Evolutionary conservation across 2,888 invertebrate genomes (phyloP), one percentile per base, ranked within the genome.

Genomic region (Bombylius major): DNA sequence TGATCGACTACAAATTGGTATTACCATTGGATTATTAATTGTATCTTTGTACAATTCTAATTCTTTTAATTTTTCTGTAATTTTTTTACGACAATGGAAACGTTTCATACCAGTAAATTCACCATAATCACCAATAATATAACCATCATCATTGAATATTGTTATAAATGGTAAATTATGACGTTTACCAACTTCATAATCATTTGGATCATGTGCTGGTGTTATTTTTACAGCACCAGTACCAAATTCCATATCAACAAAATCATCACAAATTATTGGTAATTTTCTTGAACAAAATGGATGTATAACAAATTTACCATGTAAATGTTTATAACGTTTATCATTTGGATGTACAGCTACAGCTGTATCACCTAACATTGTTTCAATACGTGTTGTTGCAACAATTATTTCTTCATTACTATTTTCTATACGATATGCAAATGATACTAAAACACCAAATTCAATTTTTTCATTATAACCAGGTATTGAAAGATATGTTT

Each of bases 151-250:
- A 65, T 90, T 87, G 60, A 99, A 85, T 56, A 98, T 89, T 45
- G 86, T 93, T 61, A 97, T 80, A 69, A 89, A 88, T 0, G 87
- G 85, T 60, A 99, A 76, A 62, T 85, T 82, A 71, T 95, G 93
- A 8, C 95, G 80, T 67, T 89, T 87, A 45, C 92, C 98, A 48
- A 94, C 87, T 67, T 96, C 96, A 72, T 96, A 99, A 77, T 99
- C 99, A 68, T 91, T 92, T 44, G 85, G 89, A 73, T 99, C 97
- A 73, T 99, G 99, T 4, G 95, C 97, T 0, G 99, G 98, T 2
- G 98, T 98, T 59, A 99, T 92, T 77, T 99, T 99, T 0, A 99
- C 99, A 58, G 96, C 97, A 63, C 98, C 97, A 55, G 97, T 98
- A 65, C 99, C 99, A 71, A 98, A 99, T 59, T 82, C 82, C 77